Conservation (phyloP, 2,888 invertebrate species). For the Anthrax anthrax region DNA sequence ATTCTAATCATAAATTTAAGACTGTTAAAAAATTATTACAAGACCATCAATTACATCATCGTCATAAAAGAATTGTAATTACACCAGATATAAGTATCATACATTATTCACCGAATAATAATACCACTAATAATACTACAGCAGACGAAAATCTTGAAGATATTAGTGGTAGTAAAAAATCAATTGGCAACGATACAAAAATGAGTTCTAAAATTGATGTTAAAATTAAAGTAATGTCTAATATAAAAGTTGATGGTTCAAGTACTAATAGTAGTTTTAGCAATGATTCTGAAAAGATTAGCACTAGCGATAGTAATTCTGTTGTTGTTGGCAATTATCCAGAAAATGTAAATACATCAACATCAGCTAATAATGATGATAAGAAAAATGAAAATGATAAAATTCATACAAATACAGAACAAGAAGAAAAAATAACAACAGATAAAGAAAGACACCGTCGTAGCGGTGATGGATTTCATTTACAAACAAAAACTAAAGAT, state of each 20-base stretch:
- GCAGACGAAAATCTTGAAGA: not conserved
- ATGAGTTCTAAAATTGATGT: slow-evolving; percentile 41
- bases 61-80: not conserved
- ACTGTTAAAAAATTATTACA: not conserved
- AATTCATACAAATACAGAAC: slow-evolving; percentile 2
- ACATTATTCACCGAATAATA: too few relatives aligned
- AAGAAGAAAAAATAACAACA: slow-evolving; percentile 9
- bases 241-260: slow-evolving; percentile 30
- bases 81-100: slow-evolving; percentile 8
- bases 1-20: not conserved
- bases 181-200: too few relatives aligned
- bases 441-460: slow-evolving; percentile 4
- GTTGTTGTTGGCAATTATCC: too few relatives aligned
- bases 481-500: slow-evolving; percentile 3
- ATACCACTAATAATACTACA: not conserved
- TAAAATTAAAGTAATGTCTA: slow-evolving; percentile 38
- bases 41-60: not conserved
- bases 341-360: not conserved
- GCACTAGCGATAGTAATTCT: not conserved
- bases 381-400: not conserved
- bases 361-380: not conserved
- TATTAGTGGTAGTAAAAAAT: not conserved
- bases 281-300: not conserved
- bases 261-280: slow-evolving; percentile 9
- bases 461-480: not conserved